Conservation (phyloP, 2,797 vertebrate species). For the Acestrorhynchus altus region DNA sequence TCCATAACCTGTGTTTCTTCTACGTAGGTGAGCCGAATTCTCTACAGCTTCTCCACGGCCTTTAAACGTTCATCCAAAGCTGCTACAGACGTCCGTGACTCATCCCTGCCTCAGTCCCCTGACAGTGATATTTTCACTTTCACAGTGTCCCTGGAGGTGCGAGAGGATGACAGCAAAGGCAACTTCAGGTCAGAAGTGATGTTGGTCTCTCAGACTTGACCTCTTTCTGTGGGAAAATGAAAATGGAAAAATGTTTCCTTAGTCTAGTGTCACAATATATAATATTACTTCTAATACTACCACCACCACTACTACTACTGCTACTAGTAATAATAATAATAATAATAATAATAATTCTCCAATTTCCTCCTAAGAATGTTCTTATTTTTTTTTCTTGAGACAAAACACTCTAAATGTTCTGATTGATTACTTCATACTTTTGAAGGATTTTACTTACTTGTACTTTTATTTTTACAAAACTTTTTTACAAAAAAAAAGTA, state of each 20-base stretch:
- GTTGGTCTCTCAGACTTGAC: not conserved
- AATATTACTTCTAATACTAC: not conserved
- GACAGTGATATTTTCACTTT: constrained; percentile 93
- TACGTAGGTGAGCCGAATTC: constrained; percentile 92
- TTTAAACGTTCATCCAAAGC: constrained; percentile 91
- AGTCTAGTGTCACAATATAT: not conserved
- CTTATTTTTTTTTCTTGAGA: too few relatives aligned
- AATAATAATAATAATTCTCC: too few relatives aligned
- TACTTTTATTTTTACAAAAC: too few relatives aligned
- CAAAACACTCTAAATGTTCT: too few relatives aligned
- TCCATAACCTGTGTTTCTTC: not conserved
- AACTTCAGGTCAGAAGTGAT: constrained; percentile 88
- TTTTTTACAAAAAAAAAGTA: too few relatives aligned
- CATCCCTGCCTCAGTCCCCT: constrained; percentile 76
- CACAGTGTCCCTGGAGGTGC: constrained; percentile 91
- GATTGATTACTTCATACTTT: too few relatives aligned
- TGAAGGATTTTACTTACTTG: too few relatives aligned
- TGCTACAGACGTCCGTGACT: constrained; percentile 84
- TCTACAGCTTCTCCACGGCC: constrained; percentile 95
- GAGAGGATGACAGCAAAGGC: constrained; percentile 96
- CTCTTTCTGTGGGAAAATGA: too few relatives aligned
- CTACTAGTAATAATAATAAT: not conserved
- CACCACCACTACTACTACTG: not conserved
- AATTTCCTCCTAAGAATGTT: too few relatives aligned
- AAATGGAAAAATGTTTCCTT: not conserved